These are phyloP conservation scores for Dendrocincla fuliginosa DNA, from an alignment of 2,797 vertebrate species.

Conservation along the genomic window DNA sequence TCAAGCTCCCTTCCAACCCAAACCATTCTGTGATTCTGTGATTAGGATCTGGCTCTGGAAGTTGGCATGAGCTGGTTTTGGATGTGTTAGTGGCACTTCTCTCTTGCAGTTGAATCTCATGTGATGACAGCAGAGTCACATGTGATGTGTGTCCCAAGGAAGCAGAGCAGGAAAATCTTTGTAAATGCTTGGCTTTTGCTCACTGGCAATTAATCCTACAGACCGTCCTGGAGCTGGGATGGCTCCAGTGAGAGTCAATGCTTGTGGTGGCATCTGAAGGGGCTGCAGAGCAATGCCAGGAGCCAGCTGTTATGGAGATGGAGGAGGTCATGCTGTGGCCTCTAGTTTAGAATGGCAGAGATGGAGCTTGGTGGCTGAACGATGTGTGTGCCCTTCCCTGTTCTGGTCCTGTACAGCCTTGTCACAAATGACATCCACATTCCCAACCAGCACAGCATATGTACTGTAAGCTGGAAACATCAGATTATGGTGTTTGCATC, in stretches of 20 bases:
- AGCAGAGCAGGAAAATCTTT: not conserved
- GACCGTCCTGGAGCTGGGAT: not conserved
- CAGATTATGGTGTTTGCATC: not conserved
- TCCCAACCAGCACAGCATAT: not conserved
- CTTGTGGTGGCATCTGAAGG: not conserved
- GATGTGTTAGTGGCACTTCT: not conserved
- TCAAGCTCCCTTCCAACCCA: not conserved
- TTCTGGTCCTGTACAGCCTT: not conserved
- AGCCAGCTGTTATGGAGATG: not conserved
- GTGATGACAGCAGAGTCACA: not conserved
- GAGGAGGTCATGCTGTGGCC: not conserved
- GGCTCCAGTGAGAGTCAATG: rapidly evolving
- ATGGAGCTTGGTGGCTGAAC: not conserved
- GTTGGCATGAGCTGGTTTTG: not conserved
- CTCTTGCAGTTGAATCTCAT: not conserved
- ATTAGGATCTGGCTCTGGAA: not conserved
- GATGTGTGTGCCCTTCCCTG: not conserved
- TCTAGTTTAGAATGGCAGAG: not conserved
- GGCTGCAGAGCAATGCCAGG: not conserved
- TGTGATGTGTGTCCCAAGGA: not conserved
- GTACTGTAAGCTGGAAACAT: not conserved
- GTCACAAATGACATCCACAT: not conserved
- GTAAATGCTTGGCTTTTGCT: not conserved
- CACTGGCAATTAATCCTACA: not conserved
- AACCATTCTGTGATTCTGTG: not conserved